Percentiles rank a stretch among this genome's conserved stretches.
Conservation (phyloP, 2,113 vertebrate genomes). For the Columba livia region DNA sequence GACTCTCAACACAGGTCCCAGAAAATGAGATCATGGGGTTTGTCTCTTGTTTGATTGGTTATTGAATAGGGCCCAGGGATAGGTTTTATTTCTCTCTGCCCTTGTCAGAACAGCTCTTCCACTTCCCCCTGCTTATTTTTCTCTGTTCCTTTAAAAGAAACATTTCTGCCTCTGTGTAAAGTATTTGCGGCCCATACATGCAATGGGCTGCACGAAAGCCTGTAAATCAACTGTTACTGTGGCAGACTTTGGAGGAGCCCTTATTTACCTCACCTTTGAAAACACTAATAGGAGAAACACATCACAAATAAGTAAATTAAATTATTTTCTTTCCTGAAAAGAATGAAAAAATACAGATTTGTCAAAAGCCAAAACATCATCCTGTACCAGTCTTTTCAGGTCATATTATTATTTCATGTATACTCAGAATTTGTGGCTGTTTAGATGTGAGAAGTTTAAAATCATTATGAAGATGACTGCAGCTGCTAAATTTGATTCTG, state of each 20-base stretch:
- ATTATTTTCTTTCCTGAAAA: neutral
- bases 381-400: neutral
- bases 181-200: neutral
- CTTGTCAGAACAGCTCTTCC: neutral
- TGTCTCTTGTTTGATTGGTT: neutral
- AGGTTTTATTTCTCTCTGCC: neutral
- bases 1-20: rapidly evolving
- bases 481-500: neutral
- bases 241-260: neutral
- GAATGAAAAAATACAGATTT: neutral
- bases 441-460: neutral
- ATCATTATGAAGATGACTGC: neutral
- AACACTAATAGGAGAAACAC: neutral
- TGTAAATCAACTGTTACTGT: neutral
- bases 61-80: neutral
- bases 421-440: neutral
- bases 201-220: neutral
- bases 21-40: neutral
- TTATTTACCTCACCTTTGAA: neutral
- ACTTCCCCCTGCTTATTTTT: neutral
- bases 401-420: neutral
- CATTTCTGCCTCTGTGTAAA: neutral
- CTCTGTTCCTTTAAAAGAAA: neutral
- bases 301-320: neutral
- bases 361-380: neutral